These are phyloP conservation scores for Drosophila fulvimacula DNA, from an alignment of 2,888 invertebrate species.

Conservation along the genomic window DNA sequence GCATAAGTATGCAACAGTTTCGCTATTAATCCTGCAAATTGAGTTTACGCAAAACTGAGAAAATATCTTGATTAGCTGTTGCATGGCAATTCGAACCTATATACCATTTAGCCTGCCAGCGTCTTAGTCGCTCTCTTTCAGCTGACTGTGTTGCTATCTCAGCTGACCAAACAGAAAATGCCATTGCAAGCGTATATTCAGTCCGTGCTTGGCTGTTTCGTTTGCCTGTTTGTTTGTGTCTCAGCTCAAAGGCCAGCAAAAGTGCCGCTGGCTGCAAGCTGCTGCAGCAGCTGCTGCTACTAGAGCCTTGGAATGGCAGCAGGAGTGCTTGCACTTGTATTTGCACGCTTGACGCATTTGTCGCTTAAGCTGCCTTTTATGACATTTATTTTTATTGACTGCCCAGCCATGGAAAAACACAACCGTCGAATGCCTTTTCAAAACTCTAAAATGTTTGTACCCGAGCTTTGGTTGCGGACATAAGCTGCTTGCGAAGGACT, in stretches of 20 bases:
- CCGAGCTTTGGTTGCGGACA: constrained; percentile 8
- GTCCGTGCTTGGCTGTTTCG: constrained; percentile 12
- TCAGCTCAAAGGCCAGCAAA: constrained; percentile 42
- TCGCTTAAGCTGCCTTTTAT: constrained; percentile 71
- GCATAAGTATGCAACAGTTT: constrained; percentile 61
- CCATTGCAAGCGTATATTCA: constrained; percentile 5
- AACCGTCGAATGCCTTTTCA: constrained; percentile 45
- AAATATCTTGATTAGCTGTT: constrained; percentile 57
- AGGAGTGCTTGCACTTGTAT: constrained; percentile 22
- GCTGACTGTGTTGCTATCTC: background rate
- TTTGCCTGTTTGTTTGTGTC: constrained; percentile 46
- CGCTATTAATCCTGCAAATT: constrained; percentile 57
- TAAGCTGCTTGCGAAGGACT: constrained; percentile 67
- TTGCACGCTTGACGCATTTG: constrained; percentile 55
- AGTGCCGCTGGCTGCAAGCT: constrained; percentile 15
- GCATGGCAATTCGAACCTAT: constrained; percentile 34
- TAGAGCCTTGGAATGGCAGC: constrained; percentile 6
- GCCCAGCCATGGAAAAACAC: constrained; percentile 44
- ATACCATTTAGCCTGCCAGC: background rate
- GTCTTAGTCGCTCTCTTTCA: background rate
- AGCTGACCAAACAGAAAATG: constrained; percentile 46
- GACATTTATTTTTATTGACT: constrained; percentile 80
- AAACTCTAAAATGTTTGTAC: constrained; percentile 55
- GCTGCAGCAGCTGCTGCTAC: background rate
- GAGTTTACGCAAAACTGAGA: constrained; percentile 57